Base-by-base conservation (phyloP, 2,888 invertebrate species). In the Byasa hedistus region DNA sequence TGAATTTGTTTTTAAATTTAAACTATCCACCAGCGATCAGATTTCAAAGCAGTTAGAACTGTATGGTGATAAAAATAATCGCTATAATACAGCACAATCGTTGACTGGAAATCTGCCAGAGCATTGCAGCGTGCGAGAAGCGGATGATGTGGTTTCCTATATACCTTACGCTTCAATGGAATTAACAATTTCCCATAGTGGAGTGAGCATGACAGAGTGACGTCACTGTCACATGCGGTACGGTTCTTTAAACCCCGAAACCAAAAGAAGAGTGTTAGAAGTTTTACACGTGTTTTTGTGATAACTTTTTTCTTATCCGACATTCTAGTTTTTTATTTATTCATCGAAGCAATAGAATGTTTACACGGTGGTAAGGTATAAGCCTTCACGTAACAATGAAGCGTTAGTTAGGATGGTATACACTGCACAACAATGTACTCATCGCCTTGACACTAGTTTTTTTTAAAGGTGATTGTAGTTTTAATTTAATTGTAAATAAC, bases 21-120 rank as follows among this genome's bases (percentile, higher is more conserved):
- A n/a, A 19, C 19, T n/a, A 48, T 48, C n/a, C 12, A 3, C 39
- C 19, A 5, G 19, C 19, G 48, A 48, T 48, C 48, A 72, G 75
- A 77, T 77, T 75, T 75, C 75, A 75, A 81, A 82, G 79, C 81
- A 81, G 79, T 84, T 83, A 81, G 83, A 86, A 84, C 83, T 76
- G 80, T 83, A 80, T 80, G 80, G 76, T 77, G 79, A 83, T 82
- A 82, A 82, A 85, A 86, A 86, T 87, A 86, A 86, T 85, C 83
- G 82, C 78, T 71, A 81, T 82, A 84, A 84, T 86, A 83, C 83
- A 85, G 84, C 81, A 87, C 82, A 87, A 84, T 85, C 82, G 84
- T 76, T 79, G 82, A 81, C 86, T 90, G 90, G 90, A 87, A 78
- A 73, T 66, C 69, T 83, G 89, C 90, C 90, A 90, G 84, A 79